Evolutionary conservation across 1,140 invertebrate genomes (phyloP).

Genomic region (Drosophila micromelanica): DNA sequence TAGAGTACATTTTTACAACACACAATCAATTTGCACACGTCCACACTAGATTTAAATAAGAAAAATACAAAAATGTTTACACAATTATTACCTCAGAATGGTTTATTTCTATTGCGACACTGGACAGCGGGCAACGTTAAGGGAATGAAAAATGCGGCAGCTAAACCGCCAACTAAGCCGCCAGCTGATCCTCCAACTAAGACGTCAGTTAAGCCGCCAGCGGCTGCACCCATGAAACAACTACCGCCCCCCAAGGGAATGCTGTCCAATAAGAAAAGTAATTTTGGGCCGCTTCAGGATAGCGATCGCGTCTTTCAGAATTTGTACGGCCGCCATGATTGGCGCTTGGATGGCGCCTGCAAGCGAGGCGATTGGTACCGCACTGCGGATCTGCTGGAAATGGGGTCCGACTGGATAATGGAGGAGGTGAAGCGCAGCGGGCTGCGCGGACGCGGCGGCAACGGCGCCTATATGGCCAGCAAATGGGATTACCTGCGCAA

Average conservation of each 20-base stretch:
- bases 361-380: conserved; percentile 98
- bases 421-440: conserved; percentile 97
- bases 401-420: conserved; percentile 98
- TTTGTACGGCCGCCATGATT: conserved; percentile 98
- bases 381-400: conserved; percentile 97
- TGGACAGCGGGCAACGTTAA: not conserved
- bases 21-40: not conserved
- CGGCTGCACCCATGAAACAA: not conserved
- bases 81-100: not conserved
- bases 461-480: conserved; percentile 98
- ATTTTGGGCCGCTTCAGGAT: conserved; percentile 88
- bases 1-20: not conserved
- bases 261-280: conserved; percentile 27
- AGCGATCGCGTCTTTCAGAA: conserved; percentile 98
- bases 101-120: not conserved
- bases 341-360: conserved; percentile 95
- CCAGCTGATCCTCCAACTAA: too few relatives aligned
- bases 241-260: conserved; percentile 1
- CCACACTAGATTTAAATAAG: not conserved
- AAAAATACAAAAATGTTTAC: conserved; percentile 4
- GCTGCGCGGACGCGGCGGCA: conserved; percentile 96
- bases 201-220: too few relatives aligned
- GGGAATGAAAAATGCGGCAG: not conserved
- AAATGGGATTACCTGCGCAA: conserved; percentile 99
- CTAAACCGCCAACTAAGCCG: too few relatives aligned